Conservation (phyloP, 2,888 invertebrate species). For the Caradrina kadenii region DNA sequence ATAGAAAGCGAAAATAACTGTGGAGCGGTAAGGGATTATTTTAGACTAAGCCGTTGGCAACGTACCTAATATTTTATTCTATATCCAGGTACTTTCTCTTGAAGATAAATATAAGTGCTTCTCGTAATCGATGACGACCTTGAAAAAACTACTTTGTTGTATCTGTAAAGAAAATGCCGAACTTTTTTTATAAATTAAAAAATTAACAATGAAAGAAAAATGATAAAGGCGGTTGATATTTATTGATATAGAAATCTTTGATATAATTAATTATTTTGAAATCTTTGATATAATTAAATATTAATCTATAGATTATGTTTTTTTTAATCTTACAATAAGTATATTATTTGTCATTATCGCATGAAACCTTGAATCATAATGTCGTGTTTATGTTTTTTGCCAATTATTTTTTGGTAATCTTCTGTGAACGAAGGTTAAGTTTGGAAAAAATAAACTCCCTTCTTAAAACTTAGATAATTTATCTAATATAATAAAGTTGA, state of each 20-base stretch:
- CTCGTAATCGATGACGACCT: constrained; percentile 23
- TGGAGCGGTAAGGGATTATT: constrained; percentile 84
- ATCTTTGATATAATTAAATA: constrained; percentile 19
- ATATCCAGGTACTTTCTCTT: constrained; percentile 53
- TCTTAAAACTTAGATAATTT: neutral
- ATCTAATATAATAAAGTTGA: neutral
- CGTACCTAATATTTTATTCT: constrained; percentile 69
- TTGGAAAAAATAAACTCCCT: neutral
- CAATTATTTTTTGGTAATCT: constrained; percentile 10
- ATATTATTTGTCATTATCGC: constrained; percentile 27
- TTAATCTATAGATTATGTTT: constrained; percentile 23
- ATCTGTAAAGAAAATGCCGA: neutral
- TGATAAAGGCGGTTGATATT: constrained; percentile 27
- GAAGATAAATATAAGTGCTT: constrained; percentile 28
- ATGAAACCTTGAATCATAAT: constrained; percentile 12
- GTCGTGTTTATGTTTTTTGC: constrained; percentile 25
- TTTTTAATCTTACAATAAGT: constrained; percentile 27
- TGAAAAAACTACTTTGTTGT: constrained; percentile 13
- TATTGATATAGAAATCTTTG: constrained; percentile 34
- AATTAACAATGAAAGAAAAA: neutral
- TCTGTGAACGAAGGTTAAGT: neutral
- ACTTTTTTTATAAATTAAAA: neutral
- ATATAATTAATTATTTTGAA: constrained; percentile 37
- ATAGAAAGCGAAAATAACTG: constrained; percentile 83
- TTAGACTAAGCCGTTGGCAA: constrained; percentile 77